phyloP scores from a whole-genome alignment of 2,113 vertebrate genomes.

The Gambusia affinis region DNA sequence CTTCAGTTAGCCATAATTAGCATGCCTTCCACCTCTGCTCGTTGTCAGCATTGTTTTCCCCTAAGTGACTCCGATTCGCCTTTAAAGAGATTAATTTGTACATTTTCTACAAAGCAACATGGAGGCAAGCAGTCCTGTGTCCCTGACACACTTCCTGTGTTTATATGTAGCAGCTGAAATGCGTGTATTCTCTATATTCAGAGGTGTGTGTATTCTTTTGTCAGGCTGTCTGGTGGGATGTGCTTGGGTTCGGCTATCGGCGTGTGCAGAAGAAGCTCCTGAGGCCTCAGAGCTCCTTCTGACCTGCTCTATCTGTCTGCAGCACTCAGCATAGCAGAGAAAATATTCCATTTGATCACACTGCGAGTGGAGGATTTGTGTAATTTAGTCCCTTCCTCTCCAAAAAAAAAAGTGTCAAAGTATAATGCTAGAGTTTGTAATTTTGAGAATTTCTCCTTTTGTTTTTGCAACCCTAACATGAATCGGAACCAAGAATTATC shows the following conservation, averaged over 20 bases:
- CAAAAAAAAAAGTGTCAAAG: constrained; percentile 16
- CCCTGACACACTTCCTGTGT: neutral
- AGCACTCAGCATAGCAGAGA: constrained; percentile 27
- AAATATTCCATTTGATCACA: constrained; percentile 13
- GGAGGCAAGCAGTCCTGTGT: too few species aligned
- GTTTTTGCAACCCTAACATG: neutral
- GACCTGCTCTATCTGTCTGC: constrained; percentile 44
- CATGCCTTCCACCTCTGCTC: neutral
- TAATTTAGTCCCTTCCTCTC: neutral
- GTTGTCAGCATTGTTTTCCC: neutral
- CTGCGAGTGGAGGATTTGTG: constrained; percentile 9
- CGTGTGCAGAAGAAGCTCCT: constrained; percentile 38
- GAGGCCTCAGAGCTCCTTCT: constrained; percentile 32
- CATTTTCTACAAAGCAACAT: neutral
- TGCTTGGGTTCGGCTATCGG: constrained; percentile 46
- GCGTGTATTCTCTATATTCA: neutral
- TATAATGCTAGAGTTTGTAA: constrained; percentile 26
- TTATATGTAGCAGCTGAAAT: neutral
- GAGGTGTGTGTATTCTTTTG: constrained; percentile 9
- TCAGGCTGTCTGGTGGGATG: constrained; percentile 20
- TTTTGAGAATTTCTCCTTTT: constrained; percentile 16
- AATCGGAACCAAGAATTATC: constrained; percentile 10
- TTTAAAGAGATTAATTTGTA: neutral
- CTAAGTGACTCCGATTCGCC: neutral
- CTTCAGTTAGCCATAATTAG: neutral